Evolutionary conservation across 2,797 vertebrate genomes (phyloP).

Genomic region (Epinephelus malabaricus): DNA sequence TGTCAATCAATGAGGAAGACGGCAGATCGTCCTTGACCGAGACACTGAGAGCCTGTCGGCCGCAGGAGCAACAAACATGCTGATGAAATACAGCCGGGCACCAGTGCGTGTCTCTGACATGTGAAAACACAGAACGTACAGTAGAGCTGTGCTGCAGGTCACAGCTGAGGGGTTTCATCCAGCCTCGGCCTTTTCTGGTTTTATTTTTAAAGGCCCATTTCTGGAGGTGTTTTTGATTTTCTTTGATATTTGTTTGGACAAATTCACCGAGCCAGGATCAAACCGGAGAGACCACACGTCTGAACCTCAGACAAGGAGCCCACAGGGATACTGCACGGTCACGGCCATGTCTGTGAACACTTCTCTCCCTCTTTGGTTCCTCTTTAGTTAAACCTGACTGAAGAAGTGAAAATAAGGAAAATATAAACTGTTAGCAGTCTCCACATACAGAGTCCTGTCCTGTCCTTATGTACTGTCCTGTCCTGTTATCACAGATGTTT

Average conservation of each 20-base stretch:
- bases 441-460: neutral
- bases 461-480: too few species aligned
- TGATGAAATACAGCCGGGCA: neutral
- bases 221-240: too few species aligned
- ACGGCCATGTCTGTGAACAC: neutral
- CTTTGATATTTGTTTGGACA: too few species aligned
- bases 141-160: neutral
- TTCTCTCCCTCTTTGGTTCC: neutral
- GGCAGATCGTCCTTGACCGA: conserved; percentile 20
- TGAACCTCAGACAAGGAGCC: too few species aligned
- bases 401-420: neutral
- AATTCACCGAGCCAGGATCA: too few species aligned
- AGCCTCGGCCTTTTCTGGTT: too few species aligned
- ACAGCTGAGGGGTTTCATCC: too few species aligned
- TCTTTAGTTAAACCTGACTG: neutral
- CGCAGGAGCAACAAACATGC: neutral
- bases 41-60: neutral
- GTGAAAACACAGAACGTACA: neutral
- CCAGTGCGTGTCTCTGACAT: neutral
- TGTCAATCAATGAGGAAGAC: conserved; percentile 31
- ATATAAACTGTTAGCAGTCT: neutral
- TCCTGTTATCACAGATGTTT: too few species aligned
- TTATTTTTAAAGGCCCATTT: neutral
- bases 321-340: too few species aligned
- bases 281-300: too few species aligned